A percentile compares a stretch with the other conserved stretches of the same genome.
These are phyloP conservation scores for Otolemur garnettii DNA, from an alignment of 2,113 vertebrate genomes.

Conservation along the genomic window DNA sequence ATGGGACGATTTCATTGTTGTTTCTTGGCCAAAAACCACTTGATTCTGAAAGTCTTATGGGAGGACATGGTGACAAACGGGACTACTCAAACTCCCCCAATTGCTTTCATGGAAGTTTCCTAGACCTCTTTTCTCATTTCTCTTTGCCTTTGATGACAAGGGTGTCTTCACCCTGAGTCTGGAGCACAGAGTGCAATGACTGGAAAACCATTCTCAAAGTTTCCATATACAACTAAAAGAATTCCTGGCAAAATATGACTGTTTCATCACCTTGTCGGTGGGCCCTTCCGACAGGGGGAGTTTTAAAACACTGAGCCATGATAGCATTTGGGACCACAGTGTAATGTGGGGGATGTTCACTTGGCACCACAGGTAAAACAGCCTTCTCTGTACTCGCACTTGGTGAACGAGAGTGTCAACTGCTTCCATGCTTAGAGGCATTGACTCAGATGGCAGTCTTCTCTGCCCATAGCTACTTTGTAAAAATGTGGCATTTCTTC, in stretches of 20 bases:
- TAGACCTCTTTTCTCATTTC: neutral
- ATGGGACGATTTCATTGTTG: no score
- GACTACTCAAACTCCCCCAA: no score
- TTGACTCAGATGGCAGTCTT: neutral
- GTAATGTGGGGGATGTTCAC: neutral
- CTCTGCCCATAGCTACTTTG: neutral
- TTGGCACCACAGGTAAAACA: no score
- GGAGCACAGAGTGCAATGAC: fast-evolving
- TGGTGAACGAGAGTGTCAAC: neutral
- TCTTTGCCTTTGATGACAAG: neutral
- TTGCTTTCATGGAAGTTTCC: neutral
- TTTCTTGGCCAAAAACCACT: no score
- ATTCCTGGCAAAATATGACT: neutral
- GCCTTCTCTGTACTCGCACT: neutral
- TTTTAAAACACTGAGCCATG: neutral
- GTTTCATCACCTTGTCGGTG: neutral
- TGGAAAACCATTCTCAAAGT: neutral
- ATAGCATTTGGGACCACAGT: neutral
- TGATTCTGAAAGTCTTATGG: no score
- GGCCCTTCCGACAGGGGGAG: neutral
- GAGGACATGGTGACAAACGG: no score
- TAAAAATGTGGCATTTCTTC: constrained; percentile 17
- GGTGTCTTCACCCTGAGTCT: neutral
- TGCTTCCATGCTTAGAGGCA: neutral
- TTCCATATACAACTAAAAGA: neutral